Conservation (phyloP, 30 jellyfish, hydroid and myxozoan genomes). For the Turritopsis rubra region DNA sequence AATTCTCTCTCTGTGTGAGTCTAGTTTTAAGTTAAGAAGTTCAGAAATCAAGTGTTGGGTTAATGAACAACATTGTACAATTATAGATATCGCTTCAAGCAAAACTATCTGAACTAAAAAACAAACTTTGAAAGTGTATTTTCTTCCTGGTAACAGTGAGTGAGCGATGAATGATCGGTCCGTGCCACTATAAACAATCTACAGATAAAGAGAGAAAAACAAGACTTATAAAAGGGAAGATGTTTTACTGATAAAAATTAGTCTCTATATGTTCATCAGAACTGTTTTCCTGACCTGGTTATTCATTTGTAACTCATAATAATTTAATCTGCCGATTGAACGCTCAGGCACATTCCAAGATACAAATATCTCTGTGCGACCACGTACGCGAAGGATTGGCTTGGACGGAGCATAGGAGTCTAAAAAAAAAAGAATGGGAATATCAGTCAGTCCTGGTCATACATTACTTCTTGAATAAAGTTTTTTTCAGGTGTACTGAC, state of each 20-base stretch:
- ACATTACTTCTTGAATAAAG: neutral
- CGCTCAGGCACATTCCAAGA: constrained; percentile 78
- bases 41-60: neutral
- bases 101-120: too few species aligned
- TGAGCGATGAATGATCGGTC: constrained; percentile 59
- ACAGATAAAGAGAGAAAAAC: neutral
- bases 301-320: constrained; percentile 60
- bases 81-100: too few species aligned
- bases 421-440: neutral
- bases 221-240: neutral
- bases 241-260: too few species aligned
- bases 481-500: neutral
- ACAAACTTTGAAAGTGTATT: constrained; percentile 67
- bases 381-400: constrained; percentile 42
- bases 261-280: too few species aligned
- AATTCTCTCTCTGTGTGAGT: too few species aligned
- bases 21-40: too few species aligned
- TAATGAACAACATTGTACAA: neutral
- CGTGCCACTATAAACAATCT: constrained; percentile 76
- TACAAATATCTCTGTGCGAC: constrained; percentile 65
- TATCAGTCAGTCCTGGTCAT: neutral
- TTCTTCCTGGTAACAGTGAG: constrained; percentile 56
- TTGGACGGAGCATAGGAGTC: constrained; percentile 78
- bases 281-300: constrained; percentile 42
- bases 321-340: constrained; percentile 73